Base-by-base conservation (phyloP, 2,888 invertebrate genomes). In the Embidobia sp. region DNA sequence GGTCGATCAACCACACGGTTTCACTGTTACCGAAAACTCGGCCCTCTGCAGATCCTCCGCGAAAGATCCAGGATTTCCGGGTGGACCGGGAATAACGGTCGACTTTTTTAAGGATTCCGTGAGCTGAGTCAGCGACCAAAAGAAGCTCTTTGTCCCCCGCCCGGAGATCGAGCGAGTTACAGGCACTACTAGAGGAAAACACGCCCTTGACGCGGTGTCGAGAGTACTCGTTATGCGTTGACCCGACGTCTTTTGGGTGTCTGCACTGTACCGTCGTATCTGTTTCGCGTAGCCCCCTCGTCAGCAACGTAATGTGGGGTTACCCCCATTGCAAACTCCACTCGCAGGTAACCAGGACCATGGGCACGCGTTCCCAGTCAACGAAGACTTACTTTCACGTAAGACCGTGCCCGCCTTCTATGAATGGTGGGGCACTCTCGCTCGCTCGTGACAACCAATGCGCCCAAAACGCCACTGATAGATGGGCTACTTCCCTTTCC, bases 361-460 rank as follows among this genome's bases (percentile, higher is more conserved):
- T 79, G 82, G 82, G 81, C 83, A 84, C 83, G 84, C 83, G 84
- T 83, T 84, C 81, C 78, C 83, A 84, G 83, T 84, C 83, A 83
- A 83, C 82, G 80, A 80, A 80, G 80, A 81, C 80, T 80, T 80
- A 81, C 80, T 82, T 81, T 82, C 80, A 81, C 80, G 78, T 80
- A 80, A 80, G 80, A 80, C 74, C 77, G 67, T 67, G 75, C 76
- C 79, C 77, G 79, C 79, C 77, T 78, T 78, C 69, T 74, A 72
- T 67, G 69, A 75, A 72, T 80, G 79, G 79, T 80, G 79, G 80
- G 81, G 81, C 77, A 53, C 37, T 49, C 59, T 70, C 53, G 63
- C 46, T 66, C 46, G 42, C 19, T 69, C 61, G 31, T 66, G 44
- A 69, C 64, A 42, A 42, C 49, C 49, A 64, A 70, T 69, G 63